Evolutionary conservation across 2,888 invertebrate genomes (phyloP), one percentile per base, ranked within the genome.

Genomic region (Lissonota sp.): DNA sequence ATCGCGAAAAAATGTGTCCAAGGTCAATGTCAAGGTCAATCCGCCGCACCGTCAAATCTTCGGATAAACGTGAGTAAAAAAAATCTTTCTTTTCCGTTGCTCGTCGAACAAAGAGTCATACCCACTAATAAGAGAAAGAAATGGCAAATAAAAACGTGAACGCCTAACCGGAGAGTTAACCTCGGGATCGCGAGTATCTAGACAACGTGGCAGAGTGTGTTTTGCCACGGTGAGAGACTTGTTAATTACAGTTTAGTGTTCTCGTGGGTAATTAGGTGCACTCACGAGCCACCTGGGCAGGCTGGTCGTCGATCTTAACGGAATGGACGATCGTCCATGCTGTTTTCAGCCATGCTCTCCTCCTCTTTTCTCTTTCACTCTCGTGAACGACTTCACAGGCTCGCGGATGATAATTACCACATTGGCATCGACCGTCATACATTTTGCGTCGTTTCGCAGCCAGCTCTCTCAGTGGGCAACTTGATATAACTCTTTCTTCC

Each of bases 161-260:
- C 26, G 26, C 3, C 26, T 26, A 26, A 26, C 26, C 26, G 26
- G 26, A 26, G 26, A 26, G 26, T 26, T 26, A 26, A 26, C 26
- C 26, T 26, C 26, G 26, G 1, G 3, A 26, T n/a, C n/a, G n/a
- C n/a, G 26, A 26, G 26, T 2, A 26, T 26, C 26, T 26, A n/a
- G 16, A 14, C 44, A 37, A 16, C 60, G 26, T 6, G n/a, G 37
- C 12, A 42, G 42, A 63, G 16, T n/a, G 14, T 44, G 39, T 66
- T 67, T 49, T 55, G 42, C 64, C 26, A n/a, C 14, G 66, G 72
- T 42, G 72, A 71, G 26, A 26, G 26, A 85, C 89, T 90, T 87
- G 90, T 91, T 91, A 91, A 91, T 91, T 91, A 90, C 90, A 90
- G 89, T 91, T 91, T 91, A 91, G 91, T 89, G 89, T 88, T 91